Conservation (phyloP, 2,797 vertebrate genomes). For the Uromys caudimaculatus region DNA sequence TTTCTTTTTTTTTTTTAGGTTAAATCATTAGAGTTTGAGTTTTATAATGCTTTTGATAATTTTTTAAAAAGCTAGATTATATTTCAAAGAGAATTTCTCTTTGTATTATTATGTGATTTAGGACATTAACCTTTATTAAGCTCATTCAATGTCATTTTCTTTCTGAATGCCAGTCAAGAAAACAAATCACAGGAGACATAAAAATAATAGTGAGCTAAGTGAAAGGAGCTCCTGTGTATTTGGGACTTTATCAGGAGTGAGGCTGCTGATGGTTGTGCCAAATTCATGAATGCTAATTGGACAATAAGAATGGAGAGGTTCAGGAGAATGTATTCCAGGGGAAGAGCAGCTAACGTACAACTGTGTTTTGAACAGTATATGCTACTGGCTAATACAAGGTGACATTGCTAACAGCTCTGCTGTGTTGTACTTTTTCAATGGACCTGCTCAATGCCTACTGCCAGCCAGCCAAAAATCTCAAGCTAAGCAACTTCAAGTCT, state of each 20-base stretch:
- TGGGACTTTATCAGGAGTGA: not conserved
- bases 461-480: not conserved
- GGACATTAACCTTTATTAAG: not conserved
- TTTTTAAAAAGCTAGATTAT: not conserved
- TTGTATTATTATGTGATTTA: not conserved
- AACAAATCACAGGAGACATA: not conserved
- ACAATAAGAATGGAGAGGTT: not conserved
- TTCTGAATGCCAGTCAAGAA: not conserved
- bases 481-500: not conserved
- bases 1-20: not conserved
- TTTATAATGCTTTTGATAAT: not conserved
- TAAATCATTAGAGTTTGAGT: slow-evolving; percentile 3
- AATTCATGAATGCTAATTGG: not conserved
- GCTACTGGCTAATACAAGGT: not conserved
- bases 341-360: not conserved
- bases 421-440: not conserved
- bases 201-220: not conserved
- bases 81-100: not conserved
- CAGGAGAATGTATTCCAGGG: not conserved
- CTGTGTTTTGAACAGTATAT: not conserved
- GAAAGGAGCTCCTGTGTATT: not conserved
- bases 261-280: not conserved
- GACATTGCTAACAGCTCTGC: not conserved
- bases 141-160: not conserved
- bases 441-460: not conserved